Conservation (phyloP, 2,888 invertebrate genomes). For the Cylloceria caligata region DNA sequence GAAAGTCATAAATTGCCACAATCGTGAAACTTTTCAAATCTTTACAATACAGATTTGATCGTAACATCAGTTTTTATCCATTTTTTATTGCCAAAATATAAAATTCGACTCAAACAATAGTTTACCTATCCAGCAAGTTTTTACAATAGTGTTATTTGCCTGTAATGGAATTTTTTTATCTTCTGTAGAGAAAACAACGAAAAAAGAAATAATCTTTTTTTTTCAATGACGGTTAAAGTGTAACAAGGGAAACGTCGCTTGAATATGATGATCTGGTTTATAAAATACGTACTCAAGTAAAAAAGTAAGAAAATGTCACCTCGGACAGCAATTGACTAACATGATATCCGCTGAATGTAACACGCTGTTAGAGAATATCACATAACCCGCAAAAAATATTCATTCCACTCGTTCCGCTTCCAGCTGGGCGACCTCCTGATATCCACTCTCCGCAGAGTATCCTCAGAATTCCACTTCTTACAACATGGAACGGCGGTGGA, state of each 20-base stretch:
- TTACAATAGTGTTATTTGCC: not conserved
- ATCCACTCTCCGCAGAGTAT: not conserved
- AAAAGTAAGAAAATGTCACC: not conserved
- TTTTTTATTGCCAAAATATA: not conserved
- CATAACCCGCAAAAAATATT: slow-evolving; percentile 6
- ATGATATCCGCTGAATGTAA: not conserved
- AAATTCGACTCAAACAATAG: not conserved
- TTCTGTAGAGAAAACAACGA: not conserved
- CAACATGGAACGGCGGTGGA: not conserved
- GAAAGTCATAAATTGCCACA: too few relatives aligned
- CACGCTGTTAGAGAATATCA: not conserved
- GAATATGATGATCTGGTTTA: not conserved
- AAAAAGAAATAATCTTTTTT: slow-evolving; percentile 3
- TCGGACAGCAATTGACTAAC: not conserved
- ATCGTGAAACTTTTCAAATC: not conserved
- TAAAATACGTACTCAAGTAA: not conserved
- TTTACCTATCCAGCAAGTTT: not conserved
- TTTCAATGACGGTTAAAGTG: not conserved
- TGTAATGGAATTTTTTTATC: not conserved
- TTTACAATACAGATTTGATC: not conserved
- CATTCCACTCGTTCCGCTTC: slow-evolving; percentile 27
- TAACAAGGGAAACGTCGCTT: not conserved
- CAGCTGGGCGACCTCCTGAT: slow-evolving; percentile 21
- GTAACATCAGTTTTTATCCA: not conserved
- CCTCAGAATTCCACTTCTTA: slow-evolving; percentile 32